Base-by-base conservation (phyloP, 2,888 invertebrate species). In the Ectropis crepuscularia region DNA sequence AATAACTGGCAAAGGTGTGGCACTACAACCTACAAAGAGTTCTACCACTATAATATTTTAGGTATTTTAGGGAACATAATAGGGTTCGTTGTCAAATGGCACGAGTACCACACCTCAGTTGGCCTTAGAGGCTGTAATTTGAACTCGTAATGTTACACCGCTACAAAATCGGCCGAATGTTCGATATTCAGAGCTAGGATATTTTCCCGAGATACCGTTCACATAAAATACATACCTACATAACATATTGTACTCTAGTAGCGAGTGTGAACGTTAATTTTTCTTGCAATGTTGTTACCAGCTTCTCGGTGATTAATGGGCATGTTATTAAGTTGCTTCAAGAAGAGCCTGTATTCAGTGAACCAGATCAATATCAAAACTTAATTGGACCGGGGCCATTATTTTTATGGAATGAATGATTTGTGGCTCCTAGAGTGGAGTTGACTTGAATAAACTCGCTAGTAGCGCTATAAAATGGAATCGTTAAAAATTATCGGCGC, bases 401-500 rank as follows among this genome's bases (percentile, higher is more conserved):
- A 53, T 53, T 60, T 41, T 53, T 46, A 48, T 16, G 5, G 28
- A 42, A 16, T 53, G 46, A 59, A 50, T 63, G 55, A 55, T 64
- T 60, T 60, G 55, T 57, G 10, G 42, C 47, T 6, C 43, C 48
- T 47, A 11, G 41, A 9, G 28, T n/a, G 16, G 46, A 54, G 55
- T 47, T 6, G 39, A 10, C 50, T 59, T 49, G 16, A 42, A 45
- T 61, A 36, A 43, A 43, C 28, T 11, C 43, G 42, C 6, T 59
- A 51, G 54, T 58, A 48, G 46, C 47, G 50, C 38, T 62, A 47
- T 62, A 63, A 64, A 68, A 57, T 49, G 48, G 55, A 57, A 65
- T 54, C 46, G 63, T 59, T 64, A 69, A 68, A 65, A 64, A 61
- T 65, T 51, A 65, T 59, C 65, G 63, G 61, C 63, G 63, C 67